Percentiles rank a stretch among this genome's conserved stretches.
phyloP scores from a whole-genome alignment of 2,797 vertebrate genomes.

The Thalassophryne amazonica region DNA sequence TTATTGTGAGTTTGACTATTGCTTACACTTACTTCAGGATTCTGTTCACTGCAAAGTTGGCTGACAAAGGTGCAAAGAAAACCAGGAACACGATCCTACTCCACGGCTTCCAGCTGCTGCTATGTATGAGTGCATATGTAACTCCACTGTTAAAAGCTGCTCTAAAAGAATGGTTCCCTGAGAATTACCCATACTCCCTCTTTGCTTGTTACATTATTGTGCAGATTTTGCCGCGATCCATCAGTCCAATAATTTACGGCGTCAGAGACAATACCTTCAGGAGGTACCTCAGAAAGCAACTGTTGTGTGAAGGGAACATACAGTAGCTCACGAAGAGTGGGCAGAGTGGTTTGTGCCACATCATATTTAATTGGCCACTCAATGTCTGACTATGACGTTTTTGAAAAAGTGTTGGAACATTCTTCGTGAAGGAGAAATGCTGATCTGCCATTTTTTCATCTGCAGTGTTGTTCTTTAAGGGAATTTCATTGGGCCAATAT shows the following conservation, averaged over 20 bases:
- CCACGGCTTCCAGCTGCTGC: constrained; percentile 42
- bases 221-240: constrained; percentile 29
- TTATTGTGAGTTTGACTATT: constrained; percentile 54
- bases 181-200: background rate
- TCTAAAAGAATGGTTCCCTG: constrained; percentile 21
- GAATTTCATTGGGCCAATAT: no score
- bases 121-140: constrained; percentile 45
- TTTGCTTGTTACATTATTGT: constrained; percentile 13
- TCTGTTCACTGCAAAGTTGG: constrained; percentile 41
- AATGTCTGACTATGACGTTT: no score
- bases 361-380: no score
- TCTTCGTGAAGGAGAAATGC: no score
- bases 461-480: no score
- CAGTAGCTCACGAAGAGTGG: background rate
- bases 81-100: constrained; percentile 55
- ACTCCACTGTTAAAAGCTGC: background rate
- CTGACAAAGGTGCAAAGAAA: constrained; percentile 35
- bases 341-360: no score
- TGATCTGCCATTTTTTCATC: no score
- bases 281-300: constrained; percentile 18
- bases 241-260: constrained; percentile 39
- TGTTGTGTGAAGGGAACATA: background rate
- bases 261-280: constrained; percentile 42
- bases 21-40: constrained; percentile 65
- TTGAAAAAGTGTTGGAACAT: no score